Conservation (phyloP, 2,797 vertebrate genomes). For the Hydrolagus colliei region DNA sequence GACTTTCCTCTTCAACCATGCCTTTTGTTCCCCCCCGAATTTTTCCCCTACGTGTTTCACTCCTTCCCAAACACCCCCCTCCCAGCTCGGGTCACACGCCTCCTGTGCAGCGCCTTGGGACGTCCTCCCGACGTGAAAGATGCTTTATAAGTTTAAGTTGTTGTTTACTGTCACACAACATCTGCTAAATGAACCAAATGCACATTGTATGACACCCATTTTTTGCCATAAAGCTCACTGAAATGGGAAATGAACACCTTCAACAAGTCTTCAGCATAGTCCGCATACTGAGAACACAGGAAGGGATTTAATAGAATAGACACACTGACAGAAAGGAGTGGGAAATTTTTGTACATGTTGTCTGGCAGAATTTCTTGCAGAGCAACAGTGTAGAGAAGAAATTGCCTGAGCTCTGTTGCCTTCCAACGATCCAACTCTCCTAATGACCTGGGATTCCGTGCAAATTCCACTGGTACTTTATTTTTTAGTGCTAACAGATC, state of each 20-base stretch:
- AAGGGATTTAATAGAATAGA: conserved; percentile 29
- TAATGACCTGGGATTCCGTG: conserved; percentile 35
- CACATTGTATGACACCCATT: conserved; percentile 39
- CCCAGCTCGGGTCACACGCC: no score
- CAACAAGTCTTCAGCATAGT: conserved; percentile 33
- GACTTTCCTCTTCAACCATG: no score
- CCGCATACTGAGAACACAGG: neutral
- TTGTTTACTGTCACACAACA: conserved; percentile 28
- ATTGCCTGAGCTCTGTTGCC: conserved; percentile 33
- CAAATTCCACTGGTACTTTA: conserved; percentile 34
- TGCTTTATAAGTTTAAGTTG: no score
- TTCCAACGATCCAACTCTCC: conserved; percentile 37
- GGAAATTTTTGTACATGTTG: conserved; percentile 31
- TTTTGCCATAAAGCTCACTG: conserved; percentile 35
- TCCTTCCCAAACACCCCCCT: no score
- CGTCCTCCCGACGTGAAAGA: no score
- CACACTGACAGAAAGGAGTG: conserved; percentile 24
- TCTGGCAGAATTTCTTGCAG: conserved; percentile 14
- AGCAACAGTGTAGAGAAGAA: conserved; percentile 33
- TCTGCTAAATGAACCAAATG: conserved; percentile 36
- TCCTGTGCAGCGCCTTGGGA: no score
- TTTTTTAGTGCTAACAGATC: neutral
- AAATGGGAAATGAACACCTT: conserved; percentile 33
- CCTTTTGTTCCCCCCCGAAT: no score
- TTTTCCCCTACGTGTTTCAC: no score